phyloP scores from a whole-genome alignment of 2,797 vertebrate species.

The Malacoraja senta region DNA sequence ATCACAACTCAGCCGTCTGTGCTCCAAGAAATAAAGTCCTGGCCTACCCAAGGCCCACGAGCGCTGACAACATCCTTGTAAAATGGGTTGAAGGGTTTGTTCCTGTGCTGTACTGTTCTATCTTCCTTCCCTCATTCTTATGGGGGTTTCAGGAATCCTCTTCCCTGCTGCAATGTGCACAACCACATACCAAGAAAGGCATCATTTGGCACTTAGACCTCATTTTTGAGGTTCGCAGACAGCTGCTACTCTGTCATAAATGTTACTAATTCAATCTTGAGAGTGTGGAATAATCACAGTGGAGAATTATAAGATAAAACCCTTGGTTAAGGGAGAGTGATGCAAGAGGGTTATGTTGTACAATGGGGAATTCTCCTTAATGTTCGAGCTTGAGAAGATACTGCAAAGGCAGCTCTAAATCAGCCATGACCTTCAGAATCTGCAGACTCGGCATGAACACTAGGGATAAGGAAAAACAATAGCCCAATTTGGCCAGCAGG shows the following conservation, averaged over 20 bases:
- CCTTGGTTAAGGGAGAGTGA: not conserved
- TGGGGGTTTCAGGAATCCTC: no score
- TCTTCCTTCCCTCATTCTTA: no score
- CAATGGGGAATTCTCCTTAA: not conserved
- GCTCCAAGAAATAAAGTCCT: no score
- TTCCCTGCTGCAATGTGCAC: no score
- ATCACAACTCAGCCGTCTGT: no score
- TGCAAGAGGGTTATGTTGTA: not conserved
- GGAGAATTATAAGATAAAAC: not conserved
- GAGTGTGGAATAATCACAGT: not conserved
- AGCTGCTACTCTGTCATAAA: not conserved
- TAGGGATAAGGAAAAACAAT: not conserved
- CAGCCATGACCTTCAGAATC: not conserved
- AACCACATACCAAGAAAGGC: not conserved
- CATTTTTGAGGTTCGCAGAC: not conserved
- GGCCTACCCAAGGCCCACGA: no score
- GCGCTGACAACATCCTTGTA: no score
- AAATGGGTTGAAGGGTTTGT: no score
- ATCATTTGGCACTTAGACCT: not conserved
- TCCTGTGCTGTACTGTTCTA: no score
- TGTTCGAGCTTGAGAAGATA: not conserved
- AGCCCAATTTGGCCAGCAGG: not conserved
- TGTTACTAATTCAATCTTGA: not conserved
- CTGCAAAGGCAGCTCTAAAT: not conserved
- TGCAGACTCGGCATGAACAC: not conserved